Base-by-base conservation (phyloP, 1,140 invertebrate species). In the Matsumurasca onukii region DNA sequence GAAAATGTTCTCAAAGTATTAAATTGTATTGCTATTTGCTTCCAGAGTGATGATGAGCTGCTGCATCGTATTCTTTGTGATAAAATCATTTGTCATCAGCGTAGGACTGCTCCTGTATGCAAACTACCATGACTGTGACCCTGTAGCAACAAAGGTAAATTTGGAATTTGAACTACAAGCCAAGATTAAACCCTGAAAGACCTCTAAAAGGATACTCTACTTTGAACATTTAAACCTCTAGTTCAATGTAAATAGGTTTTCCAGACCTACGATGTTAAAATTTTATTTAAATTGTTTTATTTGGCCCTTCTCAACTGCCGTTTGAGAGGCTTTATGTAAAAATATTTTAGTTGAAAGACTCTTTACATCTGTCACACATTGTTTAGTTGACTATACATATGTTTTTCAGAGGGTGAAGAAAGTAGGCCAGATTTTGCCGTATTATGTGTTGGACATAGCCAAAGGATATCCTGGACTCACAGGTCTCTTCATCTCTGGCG, bases 51-150 rank as follows among this genome's bases (percentile, higher is more conserved):
- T 78, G 52, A 72, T 77, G 1, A 71, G 78, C 3, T 70, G 77
- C 20, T 73, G 76, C n/a, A 77, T 77, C 13, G 72, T 73, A 1
- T 45, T 78, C 49, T 77, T 78, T 5, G 80, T 87, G 67, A 77
- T 83, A 1, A 34, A 77, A n/a, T 73, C 79, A 0, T 39, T 77
- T 87, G 86, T 86, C 72, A 86, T 84, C 71, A 88, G 87, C 70
- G 88, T 85, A 27, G 92, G 92, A 0, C 80, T 93, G 2, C 85
- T 92, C 0, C 86, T 92, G n/a, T 93, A 89, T 75, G 90, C 90
- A 0, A 86, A 86, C 0, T 93, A 91, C 76, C 80, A 87, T 15
- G 82, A 85, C n/a, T 93, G 91, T 76, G 91, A 94, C 78, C 91
- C 91, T 0, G 29, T 63, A 3, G 61, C 61, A 25, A 34, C 30